Percentiles rank a stretch among this genome's conserved stretches.
These are phyloP conservation scores for Labia minor DNA, from an alignment of 2,888 invertebrate genomes.

Conservation along the genomic window DNA sequence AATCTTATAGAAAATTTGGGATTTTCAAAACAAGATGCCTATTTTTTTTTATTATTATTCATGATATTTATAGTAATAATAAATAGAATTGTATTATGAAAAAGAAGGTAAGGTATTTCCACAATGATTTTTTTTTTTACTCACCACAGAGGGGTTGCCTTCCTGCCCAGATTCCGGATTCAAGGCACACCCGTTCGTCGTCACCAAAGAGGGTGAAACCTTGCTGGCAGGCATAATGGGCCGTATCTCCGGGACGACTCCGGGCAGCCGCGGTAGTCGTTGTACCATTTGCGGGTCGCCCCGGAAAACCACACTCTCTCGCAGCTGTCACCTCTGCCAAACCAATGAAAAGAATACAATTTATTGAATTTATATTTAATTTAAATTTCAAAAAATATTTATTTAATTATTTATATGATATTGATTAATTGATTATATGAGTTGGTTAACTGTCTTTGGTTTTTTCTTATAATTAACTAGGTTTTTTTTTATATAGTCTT, in stretches of 20 bases:
- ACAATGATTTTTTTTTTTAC: conserved; percentile 22
- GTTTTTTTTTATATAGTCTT: too few species aligned
- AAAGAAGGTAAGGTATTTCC: conserved; percentile 17
- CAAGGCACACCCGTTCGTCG: conserved; percentile 30
- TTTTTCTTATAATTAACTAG: too few species aligned
- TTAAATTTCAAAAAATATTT: too few species aligned
- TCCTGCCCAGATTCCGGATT: conserved; percentile 32
- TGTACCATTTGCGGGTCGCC: conserved; percentile 31
- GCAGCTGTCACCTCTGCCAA: conserved; percentile 19
- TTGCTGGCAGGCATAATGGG: conserved; percentile 29
- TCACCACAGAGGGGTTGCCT: conserved; percentile 32
- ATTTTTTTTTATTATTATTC: too few species aligned
- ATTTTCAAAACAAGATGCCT: too few species aligned
- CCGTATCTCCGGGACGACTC: conserved; percentile 28
- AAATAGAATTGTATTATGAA: conserved; percentile 18
- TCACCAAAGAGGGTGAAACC: conserved; percentile 31
- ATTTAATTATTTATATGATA: too few species aligned
- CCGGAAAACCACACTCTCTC: conserved; percentile 31
- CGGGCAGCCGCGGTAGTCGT: conserved; percentile 27
- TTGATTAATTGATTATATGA: too few species aligned
- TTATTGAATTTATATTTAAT: too few species aligned
- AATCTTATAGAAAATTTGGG: too few species aligned
- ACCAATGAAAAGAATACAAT: not conserved
- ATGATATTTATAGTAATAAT: not conserved
- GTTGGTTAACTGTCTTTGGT: too few species aligned